phyloP scores from a whole-genome alignment of 2,113 vertebrate genomes.

The Tetraodon nigroviridis region DNA sequence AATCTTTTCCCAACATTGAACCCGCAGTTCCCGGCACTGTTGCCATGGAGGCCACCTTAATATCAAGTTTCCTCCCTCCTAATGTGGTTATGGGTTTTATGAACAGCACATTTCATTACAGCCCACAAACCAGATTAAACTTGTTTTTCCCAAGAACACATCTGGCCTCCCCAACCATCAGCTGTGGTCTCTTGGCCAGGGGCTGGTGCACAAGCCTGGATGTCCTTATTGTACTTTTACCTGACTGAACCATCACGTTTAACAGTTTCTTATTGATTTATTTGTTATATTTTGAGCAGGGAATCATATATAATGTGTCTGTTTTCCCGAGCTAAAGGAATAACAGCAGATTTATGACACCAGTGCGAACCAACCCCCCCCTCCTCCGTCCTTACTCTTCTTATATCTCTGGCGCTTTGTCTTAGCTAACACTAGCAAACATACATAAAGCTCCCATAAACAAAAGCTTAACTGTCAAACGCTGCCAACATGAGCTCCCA shows the following conservation, averaged over 20 bases:
- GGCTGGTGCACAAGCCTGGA: neutral
- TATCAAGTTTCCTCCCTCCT: conserved; percentile 51
- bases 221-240: no score
- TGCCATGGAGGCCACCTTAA: conserved; percentile 63
- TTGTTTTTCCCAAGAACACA: conserved; percentile 51
- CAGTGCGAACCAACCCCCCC: conserved; percentile 14
- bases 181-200: conserved; percentile 20
- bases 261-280: neutral
- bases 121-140: conserved; percentile 59
- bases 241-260: neutral
- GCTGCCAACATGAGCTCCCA: conserved; percentile 66
- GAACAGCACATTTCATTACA: conserved; percentile 69
- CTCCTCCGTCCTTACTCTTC: conserved; percentile 11
- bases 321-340: conserved; percentile 3
- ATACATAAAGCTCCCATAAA: conserved; percentile 44
- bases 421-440: conserved; percentile 51
- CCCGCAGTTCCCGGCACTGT: conserved; percentile 32
- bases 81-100: conserved; percentile 57
- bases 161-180: conserved; percentile 46
- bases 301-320: no score
- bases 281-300: neutral
- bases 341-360: conserved; percentile 16
- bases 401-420: conserved; percentile 48
- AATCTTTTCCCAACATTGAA: conserved; percentile 56
- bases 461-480: conserved; percentile 56